Conservation (phyloP, 2,888 invertebrate genomes). For the Pseudoips prasinana region DNA sequence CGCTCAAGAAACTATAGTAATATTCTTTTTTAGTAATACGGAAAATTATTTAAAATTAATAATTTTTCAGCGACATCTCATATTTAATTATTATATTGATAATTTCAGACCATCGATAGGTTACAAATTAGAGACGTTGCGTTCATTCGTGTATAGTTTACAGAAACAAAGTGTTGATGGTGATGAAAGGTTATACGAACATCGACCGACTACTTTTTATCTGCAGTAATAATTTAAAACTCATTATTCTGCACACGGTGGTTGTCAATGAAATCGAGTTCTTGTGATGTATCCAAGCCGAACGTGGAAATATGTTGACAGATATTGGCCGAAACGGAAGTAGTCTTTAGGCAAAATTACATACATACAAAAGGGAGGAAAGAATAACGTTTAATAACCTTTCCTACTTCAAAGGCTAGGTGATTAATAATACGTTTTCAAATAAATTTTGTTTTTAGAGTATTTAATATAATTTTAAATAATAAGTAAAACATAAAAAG, state of each 20-base stretch:
- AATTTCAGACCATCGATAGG: too few relatives aligned
- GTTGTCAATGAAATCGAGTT: constrained; percentile 79
- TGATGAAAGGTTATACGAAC: constrained; percentile 69
- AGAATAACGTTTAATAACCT: constrained; percentile 62
- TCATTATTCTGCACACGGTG: constrained; percentile 74
- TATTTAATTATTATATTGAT: too few relatives aligned
- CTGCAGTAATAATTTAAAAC: constrained; percentile 78
- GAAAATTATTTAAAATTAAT: too few relatives aligned
- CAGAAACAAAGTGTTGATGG: constrained; percentile 59
- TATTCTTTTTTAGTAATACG: too few relatives aligned
- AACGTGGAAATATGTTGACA: constrained; percentile 79
- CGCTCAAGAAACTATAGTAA: too few relatives aligned
- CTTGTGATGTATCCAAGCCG: constrained; percentile 75
- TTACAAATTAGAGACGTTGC: too few relatives aligned
- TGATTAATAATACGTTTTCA: constrained; percentile 12
- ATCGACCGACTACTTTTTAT: constrained; percentile 70
- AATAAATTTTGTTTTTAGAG: too few relatives aligned
- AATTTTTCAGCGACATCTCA: too few relatives aligned
- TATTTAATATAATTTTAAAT: too few relatives aligned
- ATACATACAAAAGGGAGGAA: constrained; percentile 73
- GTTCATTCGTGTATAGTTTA: constrained; percentile 47
- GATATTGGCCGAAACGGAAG: constrained; percentile 78
- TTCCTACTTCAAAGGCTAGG: constrained; percentile 56
- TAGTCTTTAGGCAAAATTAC: constrained; percentile 68
- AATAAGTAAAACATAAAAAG: too few relatives aligned